Evolutionary conservation across 37 sponge, comb jelly and placozoan species (phyloP), one percentile per base, ranked within the genome.

Genomic region (Agelas oroides): DNA sequence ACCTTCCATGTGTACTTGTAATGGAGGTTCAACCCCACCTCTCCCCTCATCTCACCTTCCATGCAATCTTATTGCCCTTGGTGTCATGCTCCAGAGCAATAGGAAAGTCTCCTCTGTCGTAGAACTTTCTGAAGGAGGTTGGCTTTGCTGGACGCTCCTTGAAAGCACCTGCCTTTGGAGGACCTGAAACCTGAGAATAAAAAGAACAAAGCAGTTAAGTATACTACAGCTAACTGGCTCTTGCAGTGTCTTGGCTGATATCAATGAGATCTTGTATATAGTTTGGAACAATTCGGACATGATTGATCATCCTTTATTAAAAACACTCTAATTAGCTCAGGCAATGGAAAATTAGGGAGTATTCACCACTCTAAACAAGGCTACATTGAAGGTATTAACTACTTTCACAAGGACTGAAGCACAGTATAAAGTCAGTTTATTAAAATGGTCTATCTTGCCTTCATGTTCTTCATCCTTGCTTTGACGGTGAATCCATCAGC

Each of bases 11-110:
- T n/a, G n/a, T n/a, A n/a, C n/a, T n/a, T n/a, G n/a, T n/a, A n/a
- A n/a, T n/a, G n/a, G n/a, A 46, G 8, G 3, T 12, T 46, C 8
- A 12, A 46, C 8, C 8, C 46, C 46, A 46, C 46, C 46, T 12
- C 8, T 8, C 46, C 46, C 46, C 8, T 46, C 46, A 46, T n/a
- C 68, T 63, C 24, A 93, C 96, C 88, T 98, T 98, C 99, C 99
- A 98, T 30, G 99, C 99, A 68, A 98, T 98, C 78, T 98, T 98
- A 82, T 96, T 98, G 1, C 99, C 99, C 86, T 98, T 98, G 35
- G 96, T 92, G 82, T 98, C 99, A 83, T 98, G 96, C 78, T 98
- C 99, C 54, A 98, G 82, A 11, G 97, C 95, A 73, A 98, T 96
- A 28, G 99, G 99, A 62, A 98, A 98, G 67, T 98, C 99, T 28